These are phyloP conservation scores for Indicator indicator DNA, from an alignment of 2,113 vertebrate genomes.

Conservation along the genomic window DNA sequence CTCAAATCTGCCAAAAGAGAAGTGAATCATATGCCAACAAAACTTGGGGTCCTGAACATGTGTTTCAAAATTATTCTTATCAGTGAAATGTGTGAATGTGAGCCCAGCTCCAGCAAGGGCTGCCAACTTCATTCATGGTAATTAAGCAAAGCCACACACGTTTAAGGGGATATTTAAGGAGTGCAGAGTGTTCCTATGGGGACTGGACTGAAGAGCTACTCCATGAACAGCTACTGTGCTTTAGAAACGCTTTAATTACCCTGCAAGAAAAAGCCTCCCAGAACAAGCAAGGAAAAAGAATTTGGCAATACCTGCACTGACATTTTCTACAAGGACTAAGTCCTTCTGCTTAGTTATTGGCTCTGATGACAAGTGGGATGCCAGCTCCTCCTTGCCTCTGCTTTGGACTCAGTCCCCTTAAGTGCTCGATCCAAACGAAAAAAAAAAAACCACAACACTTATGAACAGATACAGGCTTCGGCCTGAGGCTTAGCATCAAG, in stretches of 20 bases:
- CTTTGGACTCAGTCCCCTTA: neutral
- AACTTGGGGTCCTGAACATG: slow-evolving; percentile 40
- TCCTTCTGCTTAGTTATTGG: neutral
- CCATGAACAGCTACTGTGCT: neutral
- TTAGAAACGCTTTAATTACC: slow-evolving; percentile 7
- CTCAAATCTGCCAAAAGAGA: slow-evolving; percentile 57
- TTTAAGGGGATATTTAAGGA: slow-evolving; percentile 44
- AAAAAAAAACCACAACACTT: no score
- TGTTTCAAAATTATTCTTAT: slow-evolving; percentile 26
- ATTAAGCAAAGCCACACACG: slow-evolving; percentile 33
- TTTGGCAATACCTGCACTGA: slow-evolving; percentile 31
- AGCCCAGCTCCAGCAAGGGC: slow-evolving; percentile 9
- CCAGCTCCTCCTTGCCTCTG: neutral
- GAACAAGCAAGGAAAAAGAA: neutral
- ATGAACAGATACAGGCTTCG: neutral
- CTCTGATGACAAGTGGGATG: accelerated
- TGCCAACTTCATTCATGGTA: slow-evolving; percentile 57
- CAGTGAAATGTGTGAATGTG: accelerated
- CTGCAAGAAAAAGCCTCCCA: neutral
- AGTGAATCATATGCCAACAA: slow-evolving; percentile 69
- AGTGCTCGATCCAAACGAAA: accelerated
- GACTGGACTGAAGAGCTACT: slow-evolving; percentile 11
- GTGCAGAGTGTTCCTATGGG: slow-evolving; percentile 30
- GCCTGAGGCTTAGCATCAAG: neutral
- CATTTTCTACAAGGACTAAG: neutral